A percentile compares a stretch with the other conserved stretches of the same genome.
Evolutionary conservation across 2,113 vertebrate species (phyloP).

Genomic region (Balaenoptera acutorostrata): DNA sequence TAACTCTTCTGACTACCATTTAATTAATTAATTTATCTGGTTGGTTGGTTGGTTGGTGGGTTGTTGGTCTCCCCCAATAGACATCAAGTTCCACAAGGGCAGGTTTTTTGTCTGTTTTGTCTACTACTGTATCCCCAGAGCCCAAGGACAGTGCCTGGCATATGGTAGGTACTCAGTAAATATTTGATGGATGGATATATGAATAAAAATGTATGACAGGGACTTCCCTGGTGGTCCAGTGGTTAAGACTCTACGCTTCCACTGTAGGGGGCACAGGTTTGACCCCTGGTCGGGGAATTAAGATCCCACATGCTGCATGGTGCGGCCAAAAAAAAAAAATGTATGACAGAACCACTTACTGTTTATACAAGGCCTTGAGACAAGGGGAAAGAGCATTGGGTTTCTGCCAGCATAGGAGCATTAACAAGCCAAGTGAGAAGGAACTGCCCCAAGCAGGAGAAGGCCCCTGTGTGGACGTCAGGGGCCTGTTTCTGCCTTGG

Average conservation of each 20-base stretch:
- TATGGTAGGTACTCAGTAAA: background rate
- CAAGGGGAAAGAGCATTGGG: background rate
- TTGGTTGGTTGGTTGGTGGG: background rate
- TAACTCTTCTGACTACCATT: background rate
- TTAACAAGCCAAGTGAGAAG: background rate
- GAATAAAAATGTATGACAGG: background rate
- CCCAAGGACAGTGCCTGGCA: background rate
- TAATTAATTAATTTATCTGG: background rate
- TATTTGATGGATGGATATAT: background rate
- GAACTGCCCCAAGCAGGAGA: background rate
- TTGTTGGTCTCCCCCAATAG: background rate
- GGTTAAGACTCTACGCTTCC: background rate
- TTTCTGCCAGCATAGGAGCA: background rate
- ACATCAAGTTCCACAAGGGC: background rate
- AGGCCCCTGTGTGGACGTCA: background rate
- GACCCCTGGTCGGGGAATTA: background rate
- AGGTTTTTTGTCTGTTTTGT: background rate
- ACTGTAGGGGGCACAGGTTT: background rate
- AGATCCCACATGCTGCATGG: background rate
- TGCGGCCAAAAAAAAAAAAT: background rate
- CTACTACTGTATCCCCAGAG: background rate
- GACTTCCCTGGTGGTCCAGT: background rate
- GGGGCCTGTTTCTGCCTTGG: background rate
- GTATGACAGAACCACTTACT: background rate
- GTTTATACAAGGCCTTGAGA: background rate